Conservation (phyloP, 2,113 vertebrate species). For the Antechinus flavipes region DNA sequence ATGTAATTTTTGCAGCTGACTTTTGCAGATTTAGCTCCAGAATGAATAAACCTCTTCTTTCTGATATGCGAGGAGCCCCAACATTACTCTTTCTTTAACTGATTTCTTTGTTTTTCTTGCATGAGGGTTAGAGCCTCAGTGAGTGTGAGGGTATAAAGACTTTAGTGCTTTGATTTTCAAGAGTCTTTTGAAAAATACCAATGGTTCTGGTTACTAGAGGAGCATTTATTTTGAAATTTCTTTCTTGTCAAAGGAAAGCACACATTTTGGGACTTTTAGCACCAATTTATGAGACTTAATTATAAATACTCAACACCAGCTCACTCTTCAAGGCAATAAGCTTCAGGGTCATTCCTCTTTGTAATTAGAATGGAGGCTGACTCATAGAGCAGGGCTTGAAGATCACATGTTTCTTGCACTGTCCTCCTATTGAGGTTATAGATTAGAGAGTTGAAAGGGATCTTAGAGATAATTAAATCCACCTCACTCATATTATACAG, state of each 20-base stretch:
- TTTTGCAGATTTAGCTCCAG: not conserved
- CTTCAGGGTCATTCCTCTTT: not conserved
- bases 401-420: not conserved
- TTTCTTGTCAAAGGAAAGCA: not conserved
- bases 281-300: not conserved
- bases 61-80: not conserved
- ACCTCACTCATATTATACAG: not conserved
- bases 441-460: not conserved
- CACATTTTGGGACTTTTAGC: not conserved
- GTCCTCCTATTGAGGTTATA: not conserved
- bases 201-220: not conserved
- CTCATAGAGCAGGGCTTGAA: not conserved
- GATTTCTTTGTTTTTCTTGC: not conserved
- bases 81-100: not conserved
- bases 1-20: not conserved
- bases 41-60: not conserved
- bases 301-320: not conserved
- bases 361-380: not conserved
- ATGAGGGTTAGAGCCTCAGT: not conserved
- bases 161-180: not conserved
- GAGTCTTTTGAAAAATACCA: not conserved
- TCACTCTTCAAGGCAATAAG: not conserved
- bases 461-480: not conserved
- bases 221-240: not conserved
- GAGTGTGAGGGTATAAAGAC: not conserved